Evolutionary conservation across 2,113 vertebrate genomes (phyloP).

Genomic region (Pseudonaja textilis): DNA sequence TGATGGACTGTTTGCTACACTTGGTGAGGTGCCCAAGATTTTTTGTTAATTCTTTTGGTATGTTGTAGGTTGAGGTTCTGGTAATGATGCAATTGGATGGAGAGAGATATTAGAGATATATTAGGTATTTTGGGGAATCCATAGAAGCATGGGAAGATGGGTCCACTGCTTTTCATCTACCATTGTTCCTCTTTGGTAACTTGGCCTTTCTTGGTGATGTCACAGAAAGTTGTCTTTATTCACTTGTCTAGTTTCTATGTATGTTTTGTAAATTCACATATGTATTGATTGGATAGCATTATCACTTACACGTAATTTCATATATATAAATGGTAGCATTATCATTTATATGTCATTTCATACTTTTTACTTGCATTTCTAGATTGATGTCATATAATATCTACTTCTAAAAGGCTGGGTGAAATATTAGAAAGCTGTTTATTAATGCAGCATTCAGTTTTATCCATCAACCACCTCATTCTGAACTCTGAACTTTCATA

Average conservation of each 20-base stretch:
- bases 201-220: not conserved
- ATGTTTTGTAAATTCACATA: not conserved
- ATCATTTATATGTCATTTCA: not conserved
- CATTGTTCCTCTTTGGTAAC: not conserved
- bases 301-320: not conserved
- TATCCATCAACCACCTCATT: not conserved
- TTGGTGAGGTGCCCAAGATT: not conserved
- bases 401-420: not conserved
- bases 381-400: not conserved
- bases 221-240: not conserved
- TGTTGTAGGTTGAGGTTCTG: not conserved
- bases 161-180: not conserved
- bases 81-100: not conserved
- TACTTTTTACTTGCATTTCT: not conserved
- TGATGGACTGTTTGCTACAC: not conserved
- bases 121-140: not conserved
- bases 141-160: not conserved
- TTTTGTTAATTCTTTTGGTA: not conserved
- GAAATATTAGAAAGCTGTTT: not conserved
- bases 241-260: not conserved
- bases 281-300: not conserved
- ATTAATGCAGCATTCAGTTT: not conserved
- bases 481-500: constrained; percentile 25
- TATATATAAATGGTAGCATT: not conserved
- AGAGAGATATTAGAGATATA: not conserved